Evolutionary conservation across 2,888 invertebrate genomes (phyloP), one percentile per base, ranked within the genome.

Genomic region (Drosophila parthenogenetica): DNA sequence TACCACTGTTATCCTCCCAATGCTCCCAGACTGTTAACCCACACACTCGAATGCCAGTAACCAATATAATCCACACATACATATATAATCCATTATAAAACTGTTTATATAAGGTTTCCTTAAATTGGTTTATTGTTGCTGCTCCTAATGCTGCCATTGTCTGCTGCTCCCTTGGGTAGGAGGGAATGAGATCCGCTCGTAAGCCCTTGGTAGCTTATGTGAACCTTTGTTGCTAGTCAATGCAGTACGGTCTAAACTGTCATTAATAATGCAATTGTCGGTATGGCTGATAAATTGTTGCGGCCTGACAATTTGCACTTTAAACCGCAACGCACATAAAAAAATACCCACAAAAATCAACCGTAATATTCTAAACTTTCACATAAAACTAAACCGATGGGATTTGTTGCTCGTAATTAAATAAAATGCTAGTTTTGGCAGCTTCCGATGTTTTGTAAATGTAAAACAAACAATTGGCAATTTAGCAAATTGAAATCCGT

Each of bases 51-150:
- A 7, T 22, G 22, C 10, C 42, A 43, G 17, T 14, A 17, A 32
- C 25, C 17, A 5, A 22, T 17, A 32, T 55, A 66, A 51, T 59
- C 59, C 59, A 13, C 59, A 66, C 45, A 69, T 48, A 73, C 80
- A 73, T 70, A 79, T 78, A 73, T 73, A 87, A 82, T 80, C 84
- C 78, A 77, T 84, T 84, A 77, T 77, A 75, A 87, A 77, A 66
- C 85, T 84, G 87, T 87, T 82, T 82, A 76, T 69, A 75, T 87
- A 79, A 74, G 89, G 87, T 73, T 89, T 89, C 89, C 76, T 81
- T 81, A 89, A 87, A 88, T 89, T 89, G 89, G 77, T 81, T 84
- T 81, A 82, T 81, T 87, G 82, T 88, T 74, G 70, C 63, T 69
- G 29, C 11, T 37, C 25, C 50, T 13, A 17, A 35, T 43, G 35